Conservation (phyloP, 2,797 vertebrate species). For the Acanthornis magna region DNA sequence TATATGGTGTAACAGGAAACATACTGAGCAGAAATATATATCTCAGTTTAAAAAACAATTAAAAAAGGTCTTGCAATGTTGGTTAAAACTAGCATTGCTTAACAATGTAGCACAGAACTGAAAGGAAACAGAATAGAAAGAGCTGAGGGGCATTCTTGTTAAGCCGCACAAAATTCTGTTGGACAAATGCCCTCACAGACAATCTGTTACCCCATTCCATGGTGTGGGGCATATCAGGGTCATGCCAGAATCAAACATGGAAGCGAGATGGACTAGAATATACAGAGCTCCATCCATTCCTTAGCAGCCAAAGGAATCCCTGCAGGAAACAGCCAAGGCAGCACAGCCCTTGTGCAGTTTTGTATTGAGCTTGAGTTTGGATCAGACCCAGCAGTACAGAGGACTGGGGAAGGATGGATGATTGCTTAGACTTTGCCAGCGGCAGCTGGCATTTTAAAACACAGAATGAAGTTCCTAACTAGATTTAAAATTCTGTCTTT, state of each 20-base stretch:
- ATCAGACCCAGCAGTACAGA: neutral
- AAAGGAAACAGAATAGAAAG: neutral
- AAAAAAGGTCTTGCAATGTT: neutral
- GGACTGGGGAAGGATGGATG: neutral
- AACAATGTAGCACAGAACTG: neutral
- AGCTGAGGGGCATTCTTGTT: neutral
- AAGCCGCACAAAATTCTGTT: neutral
- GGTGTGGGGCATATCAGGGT: neutral
- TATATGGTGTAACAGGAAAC: neutral
- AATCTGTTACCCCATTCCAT: neutral
- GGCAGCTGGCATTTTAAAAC: neutral
- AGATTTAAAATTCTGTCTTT: neutral
- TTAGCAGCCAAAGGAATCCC: neutral
- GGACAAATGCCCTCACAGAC: neutral
- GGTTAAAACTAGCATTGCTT: neutral
- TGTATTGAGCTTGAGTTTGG: neutral
- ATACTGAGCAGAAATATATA: neutral
- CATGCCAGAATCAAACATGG: neutral
- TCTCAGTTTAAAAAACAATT: neutral
- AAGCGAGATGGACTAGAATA: neutral
- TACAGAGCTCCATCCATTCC: neutral
- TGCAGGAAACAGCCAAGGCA: neutral
- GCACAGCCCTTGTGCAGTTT: neutral
- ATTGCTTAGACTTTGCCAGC: neutral
- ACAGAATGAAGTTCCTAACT: neutral